phyloP scores from a whole-genome alignment of 2,888 invertebrate species.

The Halictus quadricinctus region DNA sequence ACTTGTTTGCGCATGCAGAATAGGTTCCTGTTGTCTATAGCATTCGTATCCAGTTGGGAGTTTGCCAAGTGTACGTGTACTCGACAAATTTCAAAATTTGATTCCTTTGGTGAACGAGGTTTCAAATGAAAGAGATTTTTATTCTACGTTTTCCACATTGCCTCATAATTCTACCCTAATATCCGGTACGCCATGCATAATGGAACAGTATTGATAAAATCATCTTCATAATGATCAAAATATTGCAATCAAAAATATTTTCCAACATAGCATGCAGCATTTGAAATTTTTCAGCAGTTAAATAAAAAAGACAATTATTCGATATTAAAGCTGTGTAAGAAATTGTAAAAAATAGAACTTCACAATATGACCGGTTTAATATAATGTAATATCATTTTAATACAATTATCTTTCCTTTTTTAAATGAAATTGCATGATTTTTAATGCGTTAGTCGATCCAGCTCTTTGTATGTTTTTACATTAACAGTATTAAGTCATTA shows the following conservation, averaged over 20 bases:
- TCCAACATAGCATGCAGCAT: neutral
- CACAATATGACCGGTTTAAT: no score
- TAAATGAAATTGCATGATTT: neutral
- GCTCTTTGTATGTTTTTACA: neutral
- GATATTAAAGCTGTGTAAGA: neutral
- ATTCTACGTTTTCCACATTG: neutral
- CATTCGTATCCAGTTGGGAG: neutral
- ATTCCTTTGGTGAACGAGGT: neutral
- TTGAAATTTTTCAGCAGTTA: neutral
- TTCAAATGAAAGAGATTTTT: neutral
- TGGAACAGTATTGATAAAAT: neutral
- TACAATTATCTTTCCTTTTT: neutral
- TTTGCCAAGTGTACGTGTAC: constrained; percentile 6
- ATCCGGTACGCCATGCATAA: neutral
- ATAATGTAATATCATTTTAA: neutral
- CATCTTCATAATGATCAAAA: no score
- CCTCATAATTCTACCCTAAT: neutral
- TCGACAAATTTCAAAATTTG: constrained; percentile 12
- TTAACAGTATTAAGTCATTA: neutral
- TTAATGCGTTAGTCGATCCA: neutral
- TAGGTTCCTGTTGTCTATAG: neutral
- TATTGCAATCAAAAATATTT: no score
- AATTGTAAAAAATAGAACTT: neutral
- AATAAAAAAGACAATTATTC: neutral
- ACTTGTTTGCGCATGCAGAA: neutral